phyloP scores from a whole-genome alignment of 2,797 vertebrate genomes.

The Liasis olivaceus region DNA sequence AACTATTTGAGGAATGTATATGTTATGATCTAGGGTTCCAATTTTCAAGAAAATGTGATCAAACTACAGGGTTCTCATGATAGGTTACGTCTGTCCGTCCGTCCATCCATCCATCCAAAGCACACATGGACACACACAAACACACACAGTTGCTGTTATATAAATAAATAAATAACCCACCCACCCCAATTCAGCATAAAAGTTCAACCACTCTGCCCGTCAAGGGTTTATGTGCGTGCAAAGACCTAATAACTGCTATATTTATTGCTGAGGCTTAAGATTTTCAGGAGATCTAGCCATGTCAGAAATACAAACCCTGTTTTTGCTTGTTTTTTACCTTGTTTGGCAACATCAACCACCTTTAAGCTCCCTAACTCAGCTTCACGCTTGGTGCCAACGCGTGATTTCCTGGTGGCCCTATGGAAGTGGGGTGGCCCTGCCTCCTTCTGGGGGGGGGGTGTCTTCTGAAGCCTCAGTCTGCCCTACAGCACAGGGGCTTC shows the following conservation, averaged over 20 bases:
- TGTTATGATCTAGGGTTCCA: background rate
- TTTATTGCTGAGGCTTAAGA: background rate
- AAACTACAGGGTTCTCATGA: background rate
- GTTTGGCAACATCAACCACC: background rate
- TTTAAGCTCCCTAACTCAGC: background rate
- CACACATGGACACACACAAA: background rate
- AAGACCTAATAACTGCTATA: background rate
- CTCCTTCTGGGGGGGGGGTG: background rate
- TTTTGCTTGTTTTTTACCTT: background rate
- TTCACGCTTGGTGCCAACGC: background rate
- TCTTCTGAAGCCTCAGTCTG: background rate
- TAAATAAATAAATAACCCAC: background rate
- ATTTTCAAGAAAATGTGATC: background rate
- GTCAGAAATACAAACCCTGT: background rate
- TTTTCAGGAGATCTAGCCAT: background rate
- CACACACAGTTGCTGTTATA: background rate
- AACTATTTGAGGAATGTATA: too few species aligned
- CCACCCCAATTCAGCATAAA: background rate
- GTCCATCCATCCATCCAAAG: background rate
- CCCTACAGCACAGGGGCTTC: background rate
- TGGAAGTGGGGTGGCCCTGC: background rate
- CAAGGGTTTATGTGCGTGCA: background rate
- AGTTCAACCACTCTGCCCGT: too few species aligned
- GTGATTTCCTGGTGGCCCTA: too few species aligned
- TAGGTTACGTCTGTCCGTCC: background rate